Evolutionary conservation across 2,888 invertebrate species (phyloP).

Genomic region (Thalpophila matura): DNA sequence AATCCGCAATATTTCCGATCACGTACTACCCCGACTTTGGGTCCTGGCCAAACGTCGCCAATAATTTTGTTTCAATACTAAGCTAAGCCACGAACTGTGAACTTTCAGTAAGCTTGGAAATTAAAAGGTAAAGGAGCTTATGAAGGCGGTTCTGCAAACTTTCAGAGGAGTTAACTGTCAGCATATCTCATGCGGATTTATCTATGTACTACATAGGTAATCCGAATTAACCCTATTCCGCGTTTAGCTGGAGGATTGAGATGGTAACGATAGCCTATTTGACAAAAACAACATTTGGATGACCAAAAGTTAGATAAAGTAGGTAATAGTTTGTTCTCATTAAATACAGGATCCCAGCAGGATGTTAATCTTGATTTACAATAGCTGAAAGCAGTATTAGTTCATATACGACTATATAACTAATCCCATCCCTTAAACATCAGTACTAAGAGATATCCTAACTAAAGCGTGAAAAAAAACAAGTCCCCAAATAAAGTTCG

Average conservation of each 20-base stretch:
- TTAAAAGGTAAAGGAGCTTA: slow-evolving; percentile 34
- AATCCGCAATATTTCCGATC: slow-evolving; percentile 83
- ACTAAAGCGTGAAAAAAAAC: slow-evolving; percentile 40
- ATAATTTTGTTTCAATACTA: slow-evolving; percentile 72
- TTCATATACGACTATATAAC: not conserved
- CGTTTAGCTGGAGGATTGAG: not conserved
- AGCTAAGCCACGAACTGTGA: slow-evolving; percentile 14
- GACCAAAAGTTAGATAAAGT: not conserved
- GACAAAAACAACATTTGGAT: not conserved
- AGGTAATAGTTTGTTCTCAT: not conserved
- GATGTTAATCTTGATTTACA: not conserved
- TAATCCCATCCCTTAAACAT: slow-evolving; percentile 8
- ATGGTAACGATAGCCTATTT: not conserved
- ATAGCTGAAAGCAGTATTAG: not conserved
- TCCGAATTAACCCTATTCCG: not conserved
- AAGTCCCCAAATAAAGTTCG: slow-evolving; percentile 53
- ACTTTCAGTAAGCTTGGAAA: slow-evolving; percentile 37
- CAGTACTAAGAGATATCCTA: slow-evolving; percentile 26
- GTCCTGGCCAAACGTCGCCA: slow-evolving; percentile 75
- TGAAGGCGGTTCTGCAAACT: slow-evolving; percentile 13
- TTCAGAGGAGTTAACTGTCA: slow-evolving; percentile 15
- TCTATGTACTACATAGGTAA: slow-evolving; percentile 3
- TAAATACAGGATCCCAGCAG: not conserved
- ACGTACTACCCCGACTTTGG: slow-evolving; percentile 79
- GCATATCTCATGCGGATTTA: slow-evolving; percentile 30